phyloP scores from a whole-genome alignment of 30 jellyfish, hydroid and myxozoan species.

The Calvadosia cruxmelitensis region DNA sequence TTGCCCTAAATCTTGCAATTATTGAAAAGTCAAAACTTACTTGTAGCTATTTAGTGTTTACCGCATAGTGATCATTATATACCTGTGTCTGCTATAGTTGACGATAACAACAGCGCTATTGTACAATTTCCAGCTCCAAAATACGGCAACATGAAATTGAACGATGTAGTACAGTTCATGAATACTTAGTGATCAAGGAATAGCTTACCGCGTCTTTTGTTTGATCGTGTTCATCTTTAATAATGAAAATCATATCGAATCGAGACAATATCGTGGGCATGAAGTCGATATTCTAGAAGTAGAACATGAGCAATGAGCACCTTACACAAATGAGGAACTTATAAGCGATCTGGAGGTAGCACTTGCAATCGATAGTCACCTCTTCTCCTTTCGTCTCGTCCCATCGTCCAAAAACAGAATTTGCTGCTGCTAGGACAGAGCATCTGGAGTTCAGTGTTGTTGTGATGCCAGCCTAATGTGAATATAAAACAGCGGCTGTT shows the following conservation, averaged over 20 bases:
- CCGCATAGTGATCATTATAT: too few relatives aligned
- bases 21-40: too few relatives aligned
- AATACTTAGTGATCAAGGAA: background rate
- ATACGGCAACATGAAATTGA: too few relatives aligned
- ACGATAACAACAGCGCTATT: too few relatives aligned
- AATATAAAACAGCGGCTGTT: background rate
- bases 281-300: constrained; percentile 84
- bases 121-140: too few relatives aligned
- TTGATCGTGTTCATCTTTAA: constrained; percentile 96
- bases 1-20: too few relatives aligned
- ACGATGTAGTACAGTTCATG: too few relatives aligned
- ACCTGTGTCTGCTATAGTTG: too few relatives aligned
- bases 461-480: constrained; percentile 93
- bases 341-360: background rate
- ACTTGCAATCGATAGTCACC: constrained; percentile 30
- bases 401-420: constrained; percentile 99
- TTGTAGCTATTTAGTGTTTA: too few relatives aligned
- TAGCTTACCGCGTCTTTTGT: constrained; percentile 73
- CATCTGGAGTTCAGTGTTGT: constrained; percentile 97
- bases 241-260: constrained; percentile 84
- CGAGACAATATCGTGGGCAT: constrained; percentile 99
- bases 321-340: background rate
- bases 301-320: background rate
- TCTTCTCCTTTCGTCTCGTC: constrained; percentile 98
- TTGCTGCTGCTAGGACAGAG: constrained; percentile 99